Evolutionary conservation across 2,888 invertebrate species (phyloP), one percentile per base, ranked within the genome.

Genomic region (Anodontia alba): DNA sequence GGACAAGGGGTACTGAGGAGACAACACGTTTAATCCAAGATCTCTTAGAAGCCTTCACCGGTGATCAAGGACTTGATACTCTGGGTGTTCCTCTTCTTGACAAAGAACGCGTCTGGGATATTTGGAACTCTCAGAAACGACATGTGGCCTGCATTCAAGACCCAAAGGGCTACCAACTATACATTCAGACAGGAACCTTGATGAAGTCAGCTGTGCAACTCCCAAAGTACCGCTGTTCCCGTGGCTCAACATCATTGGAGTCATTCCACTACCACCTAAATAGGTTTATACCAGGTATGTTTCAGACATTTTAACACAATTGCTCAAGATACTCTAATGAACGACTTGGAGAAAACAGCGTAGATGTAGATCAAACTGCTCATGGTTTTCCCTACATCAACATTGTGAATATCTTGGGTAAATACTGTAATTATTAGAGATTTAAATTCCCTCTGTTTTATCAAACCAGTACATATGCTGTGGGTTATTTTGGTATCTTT

Each of bases 61-160:
- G 75, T 3, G 70, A 69, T 23, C 42, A 68, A 15, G 83, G 81
- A 1, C n/a, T 26, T 7, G 76, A 77, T 36, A 78, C 77, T 12
- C 62, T 84, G 0, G 87, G 88, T 17, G 84, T 87, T 1, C 85
- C 85, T 20, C 73, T 89, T 15, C 46, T 88, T 20, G 43, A 88
- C 57, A 49, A 51, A 0, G 81, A 77, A 2, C 33, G 66, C 31
- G 75, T 81, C 51, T 17, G 29, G 43, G 43, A 43, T 1, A 66
- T 80, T 8, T 85, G 82, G 83, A 46, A 57, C 15, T 17, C 29
- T n/a, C 76, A 81, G 74, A 57, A 77, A 51, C 29, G 23, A 8
- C 84, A 88, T 68, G 70, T 83, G 0, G 20, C 75, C 26, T 86
- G 87, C 62, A 66, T 88, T 12, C 86, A 87, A 66, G 87, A 89